Base-by-base conservation (phyloP, 1,140 invertebrate genomes). In the Idris sp. region DNA sequence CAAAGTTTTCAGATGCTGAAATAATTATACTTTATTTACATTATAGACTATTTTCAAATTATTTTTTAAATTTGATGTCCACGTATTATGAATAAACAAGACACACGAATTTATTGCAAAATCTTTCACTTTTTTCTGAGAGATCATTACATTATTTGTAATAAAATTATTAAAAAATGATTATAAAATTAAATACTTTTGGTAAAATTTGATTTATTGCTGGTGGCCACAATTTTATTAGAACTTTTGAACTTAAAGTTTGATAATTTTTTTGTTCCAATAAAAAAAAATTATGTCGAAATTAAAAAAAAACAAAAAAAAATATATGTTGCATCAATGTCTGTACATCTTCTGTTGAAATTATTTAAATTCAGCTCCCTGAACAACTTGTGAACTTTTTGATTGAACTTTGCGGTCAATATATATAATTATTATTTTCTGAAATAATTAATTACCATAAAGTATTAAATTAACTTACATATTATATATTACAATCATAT, bases 31-130 rank as follows among this genome's bases (percentile, higher is more conserved):
- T n/a, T 43, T 54, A 65, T 65, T 35, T 65, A 65, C 61, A 54
- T 22, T 22, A 22, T 54, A 44, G 48, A 53, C 36, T 54, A 51
- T 28, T 25, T 41, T 5, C 30, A 49, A 61, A 16, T 33, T 6
- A 62, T n/a, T 9, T 44, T 53, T 53, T 44, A 40, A 40, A 14
- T 33, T 46, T 62, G 43, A 43, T 15, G 6, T 33, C 33, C 25
- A 51, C 31, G 15, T 22, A 36, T 26, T 38, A 22, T 22, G 2
- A 4, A 22, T 22, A 22, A 65, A 46, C 31, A 54, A 54, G 61
- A 51, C 59, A 46, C 40, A 46, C 35, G 11, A 46, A 65, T 65
- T 35, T 54, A 65, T 65, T 65, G 61, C 61, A 54, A 13, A 46
- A 53, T 35, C 25, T 22, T 26, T 64, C 19, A n/a, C 18, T 11